phyloP scores from a whole-genome alignment of 2,888 invertebrate species.

The Lissocephala sabroskyi region DNA sequence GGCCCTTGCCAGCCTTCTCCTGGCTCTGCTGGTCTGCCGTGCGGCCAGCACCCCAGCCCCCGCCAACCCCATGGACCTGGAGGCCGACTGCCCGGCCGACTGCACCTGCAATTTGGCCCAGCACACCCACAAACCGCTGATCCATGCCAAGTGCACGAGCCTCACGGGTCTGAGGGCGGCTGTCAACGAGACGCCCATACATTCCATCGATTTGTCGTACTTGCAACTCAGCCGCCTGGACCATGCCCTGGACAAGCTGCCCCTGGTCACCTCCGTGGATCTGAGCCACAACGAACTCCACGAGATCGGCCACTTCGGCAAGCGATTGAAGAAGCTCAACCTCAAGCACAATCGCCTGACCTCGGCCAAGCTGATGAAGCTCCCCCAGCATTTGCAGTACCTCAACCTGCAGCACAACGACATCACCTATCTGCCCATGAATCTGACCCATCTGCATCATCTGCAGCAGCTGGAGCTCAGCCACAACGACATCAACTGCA shows the following conservation, averaged over 20 bases:
- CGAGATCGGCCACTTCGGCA: constrained; percentile 76
- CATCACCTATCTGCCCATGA: constrained; percentile 76
- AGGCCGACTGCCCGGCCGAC: constrained; percentile 67
- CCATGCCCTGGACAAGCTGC: constrained; percentile 76
- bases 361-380: constrained; percentile 74
- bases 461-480: constrained; percentile 78
- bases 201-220: constrained; percentile 77
- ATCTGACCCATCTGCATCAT: constrained; percentile 73
- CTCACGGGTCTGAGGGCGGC: constrained; percentile 49
- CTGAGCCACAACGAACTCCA: constrained; percentile 78
- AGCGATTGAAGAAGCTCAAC: constrained; percentile 76
- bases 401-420: constrained; percentile 78
- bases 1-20: constrained; percentile 13
- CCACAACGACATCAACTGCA: constrained; percentile 81
- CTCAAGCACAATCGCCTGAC: constrained; percentile 77
- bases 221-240: constrained; percentile 76
- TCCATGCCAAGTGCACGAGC: constrained; percentile 70
- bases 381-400: constrained; percentile 77
- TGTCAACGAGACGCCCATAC: constrained; percentile 59
- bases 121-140: constrained; percentile 49
- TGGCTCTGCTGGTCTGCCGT: constrained; percentile 33
- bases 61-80: constrained; percentile 10
- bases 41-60: constrained; percentile 20
- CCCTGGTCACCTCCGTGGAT: constrained; percentile 77
- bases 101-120: constrained; percentile 61